Conservation (phyloP, 2,113 vertebrate genomes). For the Tinamus guttatus region DNA sequence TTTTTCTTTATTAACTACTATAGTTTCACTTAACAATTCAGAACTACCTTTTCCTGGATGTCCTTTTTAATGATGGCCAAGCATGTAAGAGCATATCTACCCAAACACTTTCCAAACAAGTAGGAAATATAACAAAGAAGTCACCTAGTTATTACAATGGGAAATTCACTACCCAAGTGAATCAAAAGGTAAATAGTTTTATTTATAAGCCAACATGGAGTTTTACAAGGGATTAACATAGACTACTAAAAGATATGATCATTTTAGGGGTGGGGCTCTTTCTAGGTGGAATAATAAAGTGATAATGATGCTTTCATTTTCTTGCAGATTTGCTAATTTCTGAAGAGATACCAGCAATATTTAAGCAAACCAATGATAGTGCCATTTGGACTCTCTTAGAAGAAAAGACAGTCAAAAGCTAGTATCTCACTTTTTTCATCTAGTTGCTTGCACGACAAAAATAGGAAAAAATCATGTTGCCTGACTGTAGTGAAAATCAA, state of each 20-base stretch:
- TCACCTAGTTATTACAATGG: not conserved
- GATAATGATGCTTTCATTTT: not conserved
- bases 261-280: no score
- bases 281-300: no score
- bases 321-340: not conserved
- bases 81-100: not conserved
- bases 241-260: not conserved
- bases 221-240: not conserved
- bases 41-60: not conserved
- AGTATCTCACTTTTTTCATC: not conserved
- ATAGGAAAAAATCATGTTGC: not conserved
- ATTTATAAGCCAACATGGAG: not conserved
- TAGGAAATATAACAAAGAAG: not conserved
- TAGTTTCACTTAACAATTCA: not conserved
- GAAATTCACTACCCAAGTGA: not conserved
- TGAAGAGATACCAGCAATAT: not conserved
- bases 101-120: not conserved
- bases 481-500: not conserved
- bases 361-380: not conserved
- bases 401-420: not conserved
- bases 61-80: not conserved
- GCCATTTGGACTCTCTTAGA: not conserved
- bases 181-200: not conserved
- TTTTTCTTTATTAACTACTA: not conserved
- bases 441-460: not conserved